Evolutionary conservation across 1,140 invertebrate species (phyloP).

Genomic region (Stenopsyche tienmushanensis): DNA sequence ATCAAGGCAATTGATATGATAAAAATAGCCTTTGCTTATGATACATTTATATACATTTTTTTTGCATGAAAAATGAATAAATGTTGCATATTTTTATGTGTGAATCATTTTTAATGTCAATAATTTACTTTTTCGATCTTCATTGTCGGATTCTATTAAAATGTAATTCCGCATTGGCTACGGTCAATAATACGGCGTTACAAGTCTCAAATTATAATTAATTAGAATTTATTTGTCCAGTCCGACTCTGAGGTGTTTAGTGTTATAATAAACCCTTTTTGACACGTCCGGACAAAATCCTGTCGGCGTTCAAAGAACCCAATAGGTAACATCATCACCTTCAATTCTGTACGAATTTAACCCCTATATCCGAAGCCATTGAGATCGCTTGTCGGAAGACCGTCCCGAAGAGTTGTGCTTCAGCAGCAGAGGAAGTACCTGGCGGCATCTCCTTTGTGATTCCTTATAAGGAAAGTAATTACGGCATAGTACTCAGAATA

Average conservation of each 20-base stretch:
- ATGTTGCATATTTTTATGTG: too few relatives aligned
- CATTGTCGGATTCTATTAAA: neutral
- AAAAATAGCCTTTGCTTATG: too few relatives aligned
- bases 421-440: neutral
- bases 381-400: neutral
- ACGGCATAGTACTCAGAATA: constrained; percentile 39
- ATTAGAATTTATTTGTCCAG: constrained; percentile 21
- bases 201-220: constrained; percentile 21
- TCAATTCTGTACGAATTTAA: neutral
- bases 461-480: constrained; percentile 52
- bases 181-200: neutral
- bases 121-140: too few relatives aligned
- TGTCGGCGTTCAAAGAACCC: neutral
- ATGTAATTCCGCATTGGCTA: neutral
- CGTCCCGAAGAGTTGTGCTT: too few relatives aligned
- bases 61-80: too few relatives aligned
- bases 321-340: too few relatives aligned
- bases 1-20: too few relatives aligned
- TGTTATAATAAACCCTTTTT: constrained; percentile 42
- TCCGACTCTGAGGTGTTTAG: constrained; percentile 39
- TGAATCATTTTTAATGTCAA: too few relatives aligned
- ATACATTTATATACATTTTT: too few relatives aligned
- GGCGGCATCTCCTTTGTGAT: constrained; percentile 49
- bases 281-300: constrained; percentile 41
- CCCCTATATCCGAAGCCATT: neutral